phyloP scores from a whole-genome alignment of 2,113 vertebrate genomes.

The Arvicanthis niloticus region DNA sequence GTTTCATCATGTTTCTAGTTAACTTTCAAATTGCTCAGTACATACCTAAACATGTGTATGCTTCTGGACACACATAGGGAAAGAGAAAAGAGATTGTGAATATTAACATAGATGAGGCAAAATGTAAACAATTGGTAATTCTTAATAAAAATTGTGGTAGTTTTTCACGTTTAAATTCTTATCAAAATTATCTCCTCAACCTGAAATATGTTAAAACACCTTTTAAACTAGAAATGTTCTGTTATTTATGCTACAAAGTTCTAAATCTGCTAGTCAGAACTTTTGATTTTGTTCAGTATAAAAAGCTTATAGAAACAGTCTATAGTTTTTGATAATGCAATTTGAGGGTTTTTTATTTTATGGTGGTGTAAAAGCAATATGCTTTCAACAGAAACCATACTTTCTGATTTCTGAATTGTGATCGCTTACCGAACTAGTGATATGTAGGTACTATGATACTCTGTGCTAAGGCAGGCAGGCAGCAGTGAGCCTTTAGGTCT shows the following conservation, averaged over 20 bases:
- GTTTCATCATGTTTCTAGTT: background rate
- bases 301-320: background rate
- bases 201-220: background rate
- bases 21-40: background rate
- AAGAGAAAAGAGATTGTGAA: background rate
- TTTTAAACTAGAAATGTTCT: slow-evolving; percentile 15
- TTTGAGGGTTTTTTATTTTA: background rate
- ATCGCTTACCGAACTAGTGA: background rate
- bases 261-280: slow-evolving; percentile 22
- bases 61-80: background rate
- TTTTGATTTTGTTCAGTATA: slow-evolving; percentile 22
- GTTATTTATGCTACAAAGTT: slow-evolving; percentile 19
- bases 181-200: background rate
- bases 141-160: background rate
- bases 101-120: background rate
- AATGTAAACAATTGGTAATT: background rate
- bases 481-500: background rate
- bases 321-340: background rate
- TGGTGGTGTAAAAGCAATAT: background rate
- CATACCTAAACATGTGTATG: background rate
- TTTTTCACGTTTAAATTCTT: slow-evolving; percentile 46
- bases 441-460: background rate
- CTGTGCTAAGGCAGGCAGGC: background rate
- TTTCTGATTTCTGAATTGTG: slow-evolving; percentile 11
- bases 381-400: background rate